A percentile compares a stretch with the other conserved stretches of the same genome.
phyloP scores from a whole-genome alignment of 92 coral and sea anemone species.

The Heliopora coerulea region DNA sequence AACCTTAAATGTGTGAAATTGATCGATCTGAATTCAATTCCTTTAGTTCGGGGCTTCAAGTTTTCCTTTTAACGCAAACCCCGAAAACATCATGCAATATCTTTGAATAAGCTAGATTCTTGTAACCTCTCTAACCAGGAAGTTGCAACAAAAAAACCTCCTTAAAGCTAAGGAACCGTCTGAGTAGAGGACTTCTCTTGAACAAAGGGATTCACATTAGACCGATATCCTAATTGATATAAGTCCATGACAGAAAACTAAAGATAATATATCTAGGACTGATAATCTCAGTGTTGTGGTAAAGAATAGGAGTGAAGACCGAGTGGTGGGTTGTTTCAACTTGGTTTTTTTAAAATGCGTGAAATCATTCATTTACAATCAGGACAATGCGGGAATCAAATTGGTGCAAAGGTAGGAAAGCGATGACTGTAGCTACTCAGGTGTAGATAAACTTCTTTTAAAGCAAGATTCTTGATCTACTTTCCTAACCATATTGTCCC shows the following conservation, averaged over 20 bases:
- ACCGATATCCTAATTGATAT: neutral
- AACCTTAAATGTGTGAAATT: too few species aligned
- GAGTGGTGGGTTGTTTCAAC: neutral
- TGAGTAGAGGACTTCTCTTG: neutral
- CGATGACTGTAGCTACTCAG: too few species aligned
- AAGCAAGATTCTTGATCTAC: too few species aligned
- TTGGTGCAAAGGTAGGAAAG: constrained; percentile 82
- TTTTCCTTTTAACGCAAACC: too few species aligned
- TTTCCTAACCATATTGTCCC: too few species aligned
- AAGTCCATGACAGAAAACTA: neutral
- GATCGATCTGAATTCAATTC: too few species aligned
- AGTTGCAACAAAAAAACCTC: neutral
- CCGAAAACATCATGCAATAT: too few species aligned
- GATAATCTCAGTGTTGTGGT: neutral
- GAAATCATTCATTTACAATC: constrained; percentile 89
- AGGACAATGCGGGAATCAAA: constrained; percentile 95
- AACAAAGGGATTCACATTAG: neutral
- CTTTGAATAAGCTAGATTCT: neutral
- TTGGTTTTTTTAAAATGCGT: constrained; percentile 50
- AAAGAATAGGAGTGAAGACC: neutral
- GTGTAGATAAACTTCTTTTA: too few species aligned
- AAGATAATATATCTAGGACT: neutral
- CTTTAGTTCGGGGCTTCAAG: too few species aligned
- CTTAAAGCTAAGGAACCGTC: neutral
- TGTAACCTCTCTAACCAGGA: neutral